Conservation (phyloP, 2,888 invertebrate species). For the Netelia virgata region DNA sequence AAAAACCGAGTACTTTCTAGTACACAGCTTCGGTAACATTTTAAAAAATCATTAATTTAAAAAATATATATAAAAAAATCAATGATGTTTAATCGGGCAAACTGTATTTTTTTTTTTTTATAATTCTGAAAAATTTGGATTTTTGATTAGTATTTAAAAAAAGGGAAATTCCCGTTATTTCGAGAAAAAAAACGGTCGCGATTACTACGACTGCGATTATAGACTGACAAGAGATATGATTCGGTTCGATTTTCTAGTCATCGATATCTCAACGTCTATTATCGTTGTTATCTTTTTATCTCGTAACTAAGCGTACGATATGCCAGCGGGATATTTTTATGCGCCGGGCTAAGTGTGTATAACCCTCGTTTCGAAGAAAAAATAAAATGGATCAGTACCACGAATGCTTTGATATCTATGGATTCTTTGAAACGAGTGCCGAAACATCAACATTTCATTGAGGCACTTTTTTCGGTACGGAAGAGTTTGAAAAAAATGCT, state of each 20-base stretch:
- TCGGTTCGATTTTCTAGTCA: conserved; percentile 38
- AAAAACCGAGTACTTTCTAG: conserved; percentile 68
- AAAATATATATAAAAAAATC: background rate
- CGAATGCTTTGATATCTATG: too few species aligned
- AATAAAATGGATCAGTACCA: background rate
- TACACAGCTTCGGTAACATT: conserved; percentile 35
- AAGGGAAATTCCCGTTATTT: background rate
- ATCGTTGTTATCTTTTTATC: conserved; percentile 49
- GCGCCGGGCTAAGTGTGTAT: background rate
- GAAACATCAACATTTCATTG: too few species aligned
- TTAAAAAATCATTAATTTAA: background rate
- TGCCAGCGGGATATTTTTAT: background rate
- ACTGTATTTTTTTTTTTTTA: background rate
- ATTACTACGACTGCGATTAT: conserved; percentile 10
- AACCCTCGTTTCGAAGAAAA: background rate
- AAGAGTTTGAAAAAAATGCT: too few species aligned
- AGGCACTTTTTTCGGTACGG: too few species aligned
- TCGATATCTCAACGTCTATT: conserved; percentile 23
- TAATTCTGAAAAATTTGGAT: background rate
- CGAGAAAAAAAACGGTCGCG: background rate
- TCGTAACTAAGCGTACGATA: conserved; percentile 26
- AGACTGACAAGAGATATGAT: background rate
- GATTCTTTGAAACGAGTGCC: too few species aligned
- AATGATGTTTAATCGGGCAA: background rate
- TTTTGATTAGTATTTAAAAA: background rate